A percentile compares a stretch with the other conserved stretches of the same genome.
Evolutionary conservation across 2,797 vertebrate genomes (phyloP).

Genomic region (Gallinago stenura): DNA sequence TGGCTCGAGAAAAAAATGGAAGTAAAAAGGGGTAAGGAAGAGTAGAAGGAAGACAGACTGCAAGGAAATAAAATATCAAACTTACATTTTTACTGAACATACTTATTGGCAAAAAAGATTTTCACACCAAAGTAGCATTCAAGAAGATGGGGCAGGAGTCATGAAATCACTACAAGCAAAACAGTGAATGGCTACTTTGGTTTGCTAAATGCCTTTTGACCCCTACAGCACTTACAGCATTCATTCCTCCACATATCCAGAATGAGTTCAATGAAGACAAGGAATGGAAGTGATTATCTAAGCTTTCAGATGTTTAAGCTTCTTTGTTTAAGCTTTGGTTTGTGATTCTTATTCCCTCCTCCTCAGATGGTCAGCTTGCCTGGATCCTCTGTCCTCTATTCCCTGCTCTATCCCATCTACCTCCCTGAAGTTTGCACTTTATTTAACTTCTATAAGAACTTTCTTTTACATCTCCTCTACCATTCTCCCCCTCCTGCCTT

Average conservation of each 20-base stretch:
- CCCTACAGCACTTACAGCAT: background rate
- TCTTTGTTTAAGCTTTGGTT: background rate
- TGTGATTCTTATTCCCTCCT: background rate
- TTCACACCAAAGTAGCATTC: background rate
- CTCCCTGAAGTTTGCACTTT: background rate
- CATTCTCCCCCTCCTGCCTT: background rate
- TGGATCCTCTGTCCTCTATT: background rate
- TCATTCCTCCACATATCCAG: background rate
- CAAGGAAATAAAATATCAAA: background rate
- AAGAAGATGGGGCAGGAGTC: background rate
- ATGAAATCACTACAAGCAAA: background rate
- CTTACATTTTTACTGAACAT: background rate
- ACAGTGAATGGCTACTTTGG: accelerated
- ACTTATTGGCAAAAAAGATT: background rate
- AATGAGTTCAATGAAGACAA: background rate
- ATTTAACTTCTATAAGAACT: background rate
- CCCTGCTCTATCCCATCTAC: background rate
- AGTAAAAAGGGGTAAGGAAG: background rate
- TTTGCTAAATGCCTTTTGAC: background rate
- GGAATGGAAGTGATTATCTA: background rate
- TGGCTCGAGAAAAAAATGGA: background rate
- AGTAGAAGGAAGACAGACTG: background rate
- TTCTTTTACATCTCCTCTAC: background rate
- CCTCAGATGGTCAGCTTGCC: background rate
- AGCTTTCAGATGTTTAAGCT: background rate